Base-by-base conservation (phyloP, 1,140 invertebrate genomes). In the Chironomus striatipennis region DNA sequence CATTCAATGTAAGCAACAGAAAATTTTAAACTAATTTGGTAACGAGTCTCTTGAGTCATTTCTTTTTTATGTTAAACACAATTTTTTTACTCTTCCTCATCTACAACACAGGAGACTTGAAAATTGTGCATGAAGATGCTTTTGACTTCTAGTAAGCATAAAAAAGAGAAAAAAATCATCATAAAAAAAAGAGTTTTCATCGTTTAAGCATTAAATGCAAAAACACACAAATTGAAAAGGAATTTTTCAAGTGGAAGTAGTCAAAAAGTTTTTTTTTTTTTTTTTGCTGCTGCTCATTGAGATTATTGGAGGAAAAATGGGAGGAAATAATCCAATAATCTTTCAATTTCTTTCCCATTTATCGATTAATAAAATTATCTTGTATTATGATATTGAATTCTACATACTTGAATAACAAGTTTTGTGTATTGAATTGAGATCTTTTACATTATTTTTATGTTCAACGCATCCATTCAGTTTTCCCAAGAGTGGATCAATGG, bases 341-440 rank as follows among this genome's bases (percentile, higher is more conserved):
- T 57, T 10, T 57, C 47, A 57, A 57, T 57, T 57, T 57, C 47
- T 57, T 57, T 57, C n/a, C 47, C 47, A 12, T 57, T 57, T 57
- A 5, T 57, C 47, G 47, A 57, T 57, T 57, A 57, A 57, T 57
- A 57, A 57, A 57, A 57, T 57, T n/a, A n/a, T 34, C 24, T 34
- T 34, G 24, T 34, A 34, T 57, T 57, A 57, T 57, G 47, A 57
- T 15, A 34, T 57, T 15, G 8, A 12, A 57, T n/a, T 47, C 43
- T 47, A 12, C 43, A 47, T 12, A 7, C 42, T 12, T 34, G 2
- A 34, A 34, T 34, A 34, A 5, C 24, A 34, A 34, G 24, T 34
- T 34, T 34, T 34, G 24, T 34, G 24, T 34, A 34, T 34, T 34
- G 24, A 34, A 34, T 34, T 34, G 24, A 5, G 24, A 34, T 34